Conservation (phyloP, 2,797 vertebrate genomes). For the Siniperca obscura region DNA sequence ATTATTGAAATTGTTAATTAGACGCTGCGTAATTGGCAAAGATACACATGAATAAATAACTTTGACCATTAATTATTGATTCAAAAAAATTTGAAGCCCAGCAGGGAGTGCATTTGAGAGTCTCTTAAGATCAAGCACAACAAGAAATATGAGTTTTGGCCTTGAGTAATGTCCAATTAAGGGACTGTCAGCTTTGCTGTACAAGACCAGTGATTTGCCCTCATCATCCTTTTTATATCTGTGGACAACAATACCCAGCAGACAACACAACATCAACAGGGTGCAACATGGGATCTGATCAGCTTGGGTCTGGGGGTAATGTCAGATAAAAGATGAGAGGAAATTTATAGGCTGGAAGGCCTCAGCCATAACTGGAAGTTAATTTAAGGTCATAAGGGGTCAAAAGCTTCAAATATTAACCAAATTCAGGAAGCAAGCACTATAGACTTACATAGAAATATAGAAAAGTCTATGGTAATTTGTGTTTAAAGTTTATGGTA, state of each 20-base stretch:
- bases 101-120: slow-evolving; percentile 78
- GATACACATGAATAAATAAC: slow-evolving; percentile 88
- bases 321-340: slow-evolving; percentile 63
- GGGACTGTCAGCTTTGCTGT: slow-evolving; percentile 79
- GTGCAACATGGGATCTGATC: slow-evolving; percentile 65
- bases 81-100: slow-evolving; percentile 79
- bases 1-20: slow-evolving; percentile 91
- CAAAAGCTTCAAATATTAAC: slow-evolving; percentile 33
- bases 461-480: slow-evolving; percentile 14
- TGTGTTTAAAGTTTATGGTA: slow-evolving; percentile 14
- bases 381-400: slow-evolving; percentile 47
- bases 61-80: slow-evolving; percentile 87
- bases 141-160: slow-evolving; percentile 86
- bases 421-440: slow-evolving; percentile 21
- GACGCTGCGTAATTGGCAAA: slow-evolving; percentile 83
- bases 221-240: slow-evolving; percentile 60
- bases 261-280: slow-evolving; percentile 65
- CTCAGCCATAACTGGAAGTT: slow-evolving; percentile 51
- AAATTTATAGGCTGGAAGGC: slow-evolving; percentile 47
- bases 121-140: slow-evolving; percentile 86
- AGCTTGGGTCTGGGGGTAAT: slow-evolving; percentile 49
- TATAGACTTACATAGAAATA: slow-evolving; percentile 7
- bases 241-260: slow-evolving; percentile 75
- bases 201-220: slow-evolving; percentile 73
- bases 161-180: slow-evolving; percentile 88